phyloP scores from a whole-genome alignment of 2,797 vertebrate species.

The Enteromius trimaculatus region DNA sequence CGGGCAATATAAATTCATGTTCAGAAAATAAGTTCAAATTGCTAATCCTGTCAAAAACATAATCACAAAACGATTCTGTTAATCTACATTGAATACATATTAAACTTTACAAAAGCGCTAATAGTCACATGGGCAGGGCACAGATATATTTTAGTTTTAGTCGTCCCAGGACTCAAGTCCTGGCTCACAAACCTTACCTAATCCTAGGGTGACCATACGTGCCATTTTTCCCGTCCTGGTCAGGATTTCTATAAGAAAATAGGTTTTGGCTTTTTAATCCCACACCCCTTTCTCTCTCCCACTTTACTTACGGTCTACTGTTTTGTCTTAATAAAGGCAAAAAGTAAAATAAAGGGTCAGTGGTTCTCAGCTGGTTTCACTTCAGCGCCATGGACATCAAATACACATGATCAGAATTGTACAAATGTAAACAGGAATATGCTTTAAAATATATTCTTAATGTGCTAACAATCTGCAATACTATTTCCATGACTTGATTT shows the following conservation, averaged over 20 bases:
- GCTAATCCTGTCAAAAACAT: background rate
- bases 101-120: background rate
- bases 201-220: background rate
- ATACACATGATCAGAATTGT: background rate
- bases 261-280: no score
- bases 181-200: background rate
- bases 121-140: background rate
- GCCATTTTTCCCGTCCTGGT: no score
- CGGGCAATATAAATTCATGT: background rate
- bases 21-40: conserved; percentile 1
- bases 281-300: no score
- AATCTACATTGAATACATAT: background rate
- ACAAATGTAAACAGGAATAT: background rate
- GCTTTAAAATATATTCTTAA: background rate
- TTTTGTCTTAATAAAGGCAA: background rate
- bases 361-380: background rate
- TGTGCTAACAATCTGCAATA: background rate
- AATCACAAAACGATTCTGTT: background rate
- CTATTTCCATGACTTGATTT: background rate
- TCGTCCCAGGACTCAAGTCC: background rate
- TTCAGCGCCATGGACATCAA: background rate
- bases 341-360: background rate
- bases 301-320: background rate
- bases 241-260: no score
- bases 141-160: background rate